Evolutionary conservation across 2,888 invertebrate genomes (phyloP).

Genomic region (Morpho achilles): DNA sequence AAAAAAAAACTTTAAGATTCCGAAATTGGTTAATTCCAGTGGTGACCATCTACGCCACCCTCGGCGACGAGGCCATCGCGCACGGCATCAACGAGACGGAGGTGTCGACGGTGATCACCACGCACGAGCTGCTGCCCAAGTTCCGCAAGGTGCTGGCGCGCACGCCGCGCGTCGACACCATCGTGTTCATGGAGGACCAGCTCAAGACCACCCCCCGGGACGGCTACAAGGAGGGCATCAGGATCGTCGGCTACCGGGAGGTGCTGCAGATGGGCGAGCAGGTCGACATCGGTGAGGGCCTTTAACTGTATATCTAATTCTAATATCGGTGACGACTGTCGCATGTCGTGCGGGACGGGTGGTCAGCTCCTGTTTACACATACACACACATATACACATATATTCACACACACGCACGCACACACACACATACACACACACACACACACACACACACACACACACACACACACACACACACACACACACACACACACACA

Average conservation of each 20-base stretch:
- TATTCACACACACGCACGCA: too few relatives aligned
- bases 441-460: too few relatives aligned
- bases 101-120: slow-evolving; percentile 94
- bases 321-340: too few relatives aligned
- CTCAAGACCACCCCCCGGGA: slow-evolving; percentile 83
- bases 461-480: too few relatives aligned
- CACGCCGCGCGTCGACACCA: slow-evolving; percentile 87
- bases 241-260: slow-evolving; percentile 86
- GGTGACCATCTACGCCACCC: slow-evolving; percentile 97
- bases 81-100: slow-evolving; percentile 99
- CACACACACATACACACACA: too few relatives aligned
- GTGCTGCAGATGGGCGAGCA: slow-evolving; percentile 53
- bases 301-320: neutral
- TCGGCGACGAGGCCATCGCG: slow-evolving; percentile 97
- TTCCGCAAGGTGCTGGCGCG: slow-evolving; percentile 87
- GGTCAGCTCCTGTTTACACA: too few relatives aligned
- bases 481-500: too few relatives aligned
- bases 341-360: too few relatives aligned
- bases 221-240: slow-evolving; percentile 86
- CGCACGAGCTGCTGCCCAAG: slow-evolving; percentile 94
- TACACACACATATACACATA: too few relatives aligned
- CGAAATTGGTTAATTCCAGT: slow-evolving; percentile 73
- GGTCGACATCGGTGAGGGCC: slow-evolving; percentile 57
- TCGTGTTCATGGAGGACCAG: slow-evolving; percentile 94
- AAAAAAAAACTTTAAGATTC: too few relatives aligned